phyloP scores from a whole-genome alignment of 2,888 invertebrate species.

The Chymomyza procnemis region DNA sequence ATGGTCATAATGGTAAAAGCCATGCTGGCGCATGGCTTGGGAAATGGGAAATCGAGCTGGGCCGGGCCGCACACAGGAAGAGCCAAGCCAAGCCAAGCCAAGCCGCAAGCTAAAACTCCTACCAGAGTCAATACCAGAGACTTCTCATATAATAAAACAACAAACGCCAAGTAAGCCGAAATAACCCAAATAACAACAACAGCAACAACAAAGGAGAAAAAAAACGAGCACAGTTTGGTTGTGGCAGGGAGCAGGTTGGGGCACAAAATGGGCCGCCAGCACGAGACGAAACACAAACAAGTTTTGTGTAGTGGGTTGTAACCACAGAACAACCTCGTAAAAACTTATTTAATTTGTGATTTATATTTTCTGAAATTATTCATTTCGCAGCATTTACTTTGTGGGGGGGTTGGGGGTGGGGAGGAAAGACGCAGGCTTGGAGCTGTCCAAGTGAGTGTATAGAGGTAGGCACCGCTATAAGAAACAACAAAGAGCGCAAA shows the following conservation, averaged over 20 bases:
- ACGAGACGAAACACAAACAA: constrained; percentile 56
- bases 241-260: not conserved
- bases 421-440: no score
- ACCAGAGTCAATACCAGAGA: not conserved
- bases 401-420: no score
- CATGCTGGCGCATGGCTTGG: constrained; percentile 34
- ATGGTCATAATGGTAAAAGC: constrained; percentile 56
- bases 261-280: constrained; percentile 1
- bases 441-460: constrained; percentile 30
- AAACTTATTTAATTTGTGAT: constrained; percentile 71
- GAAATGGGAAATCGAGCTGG: not conserved
- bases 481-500: constrained; percentile 33
- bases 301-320: constrained; percentile 64
- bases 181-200: constrained; percentile 6
- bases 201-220: constrained; percentile 10
- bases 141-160: not conserved
- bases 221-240: constrained; percentile 8
- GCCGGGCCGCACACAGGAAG: not conserved
- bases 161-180: not conserved
- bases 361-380: constrained; percentile 70
- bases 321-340: constrained; percentile 70
- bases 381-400: constrained; percentile 60
- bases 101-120: not conserved
- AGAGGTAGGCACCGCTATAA: not conserved
- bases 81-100: no score